These are phyloP conservation scores for Drosophila hawaiiensis DNA, from an alignment of 2,888 invertebrate species.

Conservation along the genomic window DNA sequence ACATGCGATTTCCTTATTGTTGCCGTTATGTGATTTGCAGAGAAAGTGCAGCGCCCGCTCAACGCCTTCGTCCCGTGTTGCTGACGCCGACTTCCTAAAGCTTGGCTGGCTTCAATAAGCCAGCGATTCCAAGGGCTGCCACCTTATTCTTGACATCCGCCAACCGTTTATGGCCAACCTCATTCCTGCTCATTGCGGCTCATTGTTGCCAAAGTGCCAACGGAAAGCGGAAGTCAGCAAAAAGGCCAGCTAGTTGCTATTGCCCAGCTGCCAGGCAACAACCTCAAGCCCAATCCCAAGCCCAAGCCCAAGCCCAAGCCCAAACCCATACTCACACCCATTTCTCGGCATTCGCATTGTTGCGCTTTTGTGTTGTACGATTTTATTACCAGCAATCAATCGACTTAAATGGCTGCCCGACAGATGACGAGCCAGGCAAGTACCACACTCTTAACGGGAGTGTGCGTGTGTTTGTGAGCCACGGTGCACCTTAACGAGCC, in stretches of 20 bases:
- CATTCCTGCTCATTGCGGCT: slow-evolving; percentile 17
- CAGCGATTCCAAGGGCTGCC: slow-evolving; percentile 20
- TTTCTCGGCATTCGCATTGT: slow-evolving; percentile 58
- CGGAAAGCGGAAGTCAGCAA: slow-evolving; percentile 62
- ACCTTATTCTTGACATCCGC: slow-evolving; percentile 51
- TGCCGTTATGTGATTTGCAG: slow-evolving; percentile 68
- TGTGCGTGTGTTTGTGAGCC: slow-evolving; percentile 1
- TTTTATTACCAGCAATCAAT: slow-evolving; percentile 79
- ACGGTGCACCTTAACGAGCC: slow-evolving; percentile 48
- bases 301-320: neutral
- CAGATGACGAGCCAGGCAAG: slow-evolving; percentile 26
- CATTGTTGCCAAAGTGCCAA: slow-evolving; percentile 69
- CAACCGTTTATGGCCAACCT: slow-evolving; percentile 39
- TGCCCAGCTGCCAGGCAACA: neutral
- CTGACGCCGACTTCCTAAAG: slow-evolving; percentile 30
- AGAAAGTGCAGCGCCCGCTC: slow-evolving; percentile 49
- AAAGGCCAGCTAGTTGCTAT: slow-evolving; percentile 8
- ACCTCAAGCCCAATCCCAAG: neutral
- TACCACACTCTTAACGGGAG: neutral
- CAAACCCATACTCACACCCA: neutral
- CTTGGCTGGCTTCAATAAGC: slow-evolving; percentile 50
- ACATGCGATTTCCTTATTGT: slow-evolving; percentile 79
- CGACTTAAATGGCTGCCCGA: slow-evolving; percentile 56
- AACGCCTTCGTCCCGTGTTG: neutral
- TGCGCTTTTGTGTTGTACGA: slow-evolving; percentile 62